These are phyloP conservation scores for Torymus auratus DNA, from an alignment of 2,888 invertebrate species.

Conservation along the genomic window DNA sequence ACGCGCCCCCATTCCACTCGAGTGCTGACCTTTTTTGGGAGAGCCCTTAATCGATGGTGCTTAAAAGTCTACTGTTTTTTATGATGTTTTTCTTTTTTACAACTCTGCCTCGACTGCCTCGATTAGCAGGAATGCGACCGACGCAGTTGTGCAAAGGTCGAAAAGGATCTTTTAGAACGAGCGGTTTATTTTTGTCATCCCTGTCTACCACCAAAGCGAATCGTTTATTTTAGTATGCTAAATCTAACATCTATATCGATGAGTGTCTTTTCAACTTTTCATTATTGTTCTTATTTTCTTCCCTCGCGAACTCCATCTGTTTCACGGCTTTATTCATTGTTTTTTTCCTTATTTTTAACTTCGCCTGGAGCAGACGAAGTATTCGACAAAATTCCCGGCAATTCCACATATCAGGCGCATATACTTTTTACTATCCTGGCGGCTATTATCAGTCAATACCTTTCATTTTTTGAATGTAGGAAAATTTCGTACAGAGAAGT, in stretches of 20 bases:
- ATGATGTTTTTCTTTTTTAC: background rate
- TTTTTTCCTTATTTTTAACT: constrained; percentile 29
- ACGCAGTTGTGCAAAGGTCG: constrained; percentile 56
- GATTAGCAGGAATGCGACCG: background rate
- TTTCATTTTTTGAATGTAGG: background rate
- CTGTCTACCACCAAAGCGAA: too few species aligned
- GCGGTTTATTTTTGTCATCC: constrained; percentile 47
- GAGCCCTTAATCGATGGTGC: too few species aligned
- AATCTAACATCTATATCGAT: background rate
- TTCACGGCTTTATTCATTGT: background rate
- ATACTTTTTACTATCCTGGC: background rate
- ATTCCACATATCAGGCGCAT: background rate
- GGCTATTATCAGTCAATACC: background rate
- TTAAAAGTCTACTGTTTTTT: background rate
- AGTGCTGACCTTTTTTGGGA: too few species aligned
- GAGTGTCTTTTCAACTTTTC: constrained; percentile 7
- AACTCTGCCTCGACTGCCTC: background rate
- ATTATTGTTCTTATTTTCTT: constrained; percentile 19
- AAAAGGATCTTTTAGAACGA: constrained; percentile 46
- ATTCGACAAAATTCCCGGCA: background rate
- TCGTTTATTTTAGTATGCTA: too few species aligned
- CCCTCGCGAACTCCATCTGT: constrained; percentile 8
- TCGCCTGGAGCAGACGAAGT: background rate
- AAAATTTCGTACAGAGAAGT: constrained; percentile 20
- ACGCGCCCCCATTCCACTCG: too few species aligned